Evolutionary conservation across 2,888 invertebrate species (phyloP), one percentile per base, ranked within the genome.

Genomic region (Synergus gifuensis): DNA sequence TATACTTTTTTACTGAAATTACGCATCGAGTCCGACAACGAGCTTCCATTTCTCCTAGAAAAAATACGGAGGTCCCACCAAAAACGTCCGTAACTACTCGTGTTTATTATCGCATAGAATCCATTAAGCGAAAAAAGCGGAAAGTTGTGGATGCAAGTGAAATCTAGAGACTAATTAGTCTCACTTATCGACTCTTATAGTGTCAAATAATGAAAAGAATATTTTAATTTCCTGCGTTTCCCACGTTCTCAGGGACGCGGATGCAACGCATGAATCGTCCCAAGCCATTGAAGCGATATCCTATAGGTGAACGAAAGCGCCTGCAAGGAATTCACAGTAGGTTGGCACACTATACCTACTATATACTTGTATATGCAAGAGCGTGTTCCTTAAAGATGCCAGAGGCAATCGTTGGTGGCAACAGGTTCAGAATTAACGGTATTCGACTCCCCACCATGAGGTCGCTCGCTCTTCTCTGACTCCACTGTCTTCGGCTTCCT

Each of bases 361-460:
- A 14, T 14, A 4, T 40, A 18, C 66, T 66, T 18, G 11, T 62
- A 40, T 14, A 46, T 54, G 46, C 46, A 46, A 22, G 46, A 69
- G 3, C 14, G 46, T 64, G 36, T 64, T 64, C 64, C 42, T 64
- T 40, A 64, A 64, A 42, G 44, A 14, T 46, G 28, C 69, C 69
- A 49, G 69, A 76, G 62, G 76, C 62, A 76, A 76, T 76, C 62
- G 18, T 46, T 60, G 84, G 83, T 67, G 84, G 89, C 86, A 88
- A 87, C 88, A 88, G 88, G 88, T 88, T 88, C 88, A 88, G 86
- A 84, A 83, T 86, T 89, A 89, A 89, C 89, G 89, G 89, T 88
- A 86, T 77, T 79, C 63, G 77, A 85, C 79, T 85, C 78, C 87
- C 87, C 86, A 87, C 88, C 84, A 86, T 86, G 77, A 76, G 66